These are phyloP conservation scores for Coreoperca whiteheadi DNA, from an alignment of 2,113 vertebrate species.

Conservation along the genomic window DNA sequence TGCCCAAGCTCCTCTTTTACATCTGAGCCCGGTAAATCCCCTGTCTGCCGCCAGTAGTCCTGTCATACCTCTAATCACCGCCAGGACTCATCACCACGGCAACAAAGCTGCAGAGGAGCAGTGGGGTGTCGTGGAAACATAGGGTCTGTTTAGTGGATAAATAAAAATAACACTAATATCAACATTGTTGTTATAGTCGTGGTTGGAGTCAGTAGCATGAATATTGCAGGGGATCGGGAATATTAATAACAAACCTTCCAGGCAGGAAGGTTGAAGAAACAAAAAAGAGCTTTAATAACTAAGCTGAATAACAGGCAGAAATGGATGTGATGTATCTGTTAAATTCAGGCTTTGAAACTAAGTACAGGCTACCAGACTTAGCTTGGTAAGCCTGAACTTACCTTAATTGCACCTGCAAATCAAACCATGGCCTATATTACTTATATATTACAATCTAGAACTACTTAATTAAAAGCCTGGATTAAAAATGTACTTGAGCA, in stretches of 20 bases:
- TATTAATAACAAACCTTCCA: not conserved
- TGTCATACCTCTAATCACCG: conserved; percentile 64
- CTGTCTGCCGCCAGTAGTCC: conserved; percentile 51
- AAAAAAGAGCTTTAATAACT: too few species aligned
- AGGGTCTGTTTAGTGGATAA: conserved; percentile 12
- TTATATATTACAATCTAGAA: not conserved
- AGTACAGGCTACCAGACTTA: not conserved
- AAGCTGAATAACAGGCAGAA: too few species aligned
- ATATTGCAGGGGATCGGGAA: conserved; percentile 10
- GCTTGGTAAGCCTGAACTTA: too few species aligned
- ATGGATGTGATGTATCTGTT: not conserved
- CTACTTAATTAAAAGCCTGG: not conserved
- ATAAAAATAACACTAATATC: conserved; percentile 22
- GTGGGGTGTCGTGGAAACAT: conserved; percentile 14
- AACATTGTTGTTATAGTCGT: not conserved
- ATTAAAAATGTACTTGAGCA: not conserved
- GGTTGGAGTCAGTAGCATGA: not conserved
- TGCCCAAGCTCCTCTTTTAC: conserved; percentile 46
- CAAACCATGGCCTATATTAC: not conserved
- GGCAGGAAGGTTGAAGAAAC: too few species aligned
- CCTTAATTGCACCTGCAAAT: not conserved
- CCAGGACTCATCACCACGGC: conserved; percentile 72
- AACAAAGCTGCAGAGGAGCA: conserved; percentile 57
- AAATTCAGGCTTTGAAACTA: not conserved
- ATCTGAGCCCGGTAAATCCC: conserved; percentile 54